Conservation (phyloP, 2,888 invertebrate species). For the Noctua comes region DNA sequence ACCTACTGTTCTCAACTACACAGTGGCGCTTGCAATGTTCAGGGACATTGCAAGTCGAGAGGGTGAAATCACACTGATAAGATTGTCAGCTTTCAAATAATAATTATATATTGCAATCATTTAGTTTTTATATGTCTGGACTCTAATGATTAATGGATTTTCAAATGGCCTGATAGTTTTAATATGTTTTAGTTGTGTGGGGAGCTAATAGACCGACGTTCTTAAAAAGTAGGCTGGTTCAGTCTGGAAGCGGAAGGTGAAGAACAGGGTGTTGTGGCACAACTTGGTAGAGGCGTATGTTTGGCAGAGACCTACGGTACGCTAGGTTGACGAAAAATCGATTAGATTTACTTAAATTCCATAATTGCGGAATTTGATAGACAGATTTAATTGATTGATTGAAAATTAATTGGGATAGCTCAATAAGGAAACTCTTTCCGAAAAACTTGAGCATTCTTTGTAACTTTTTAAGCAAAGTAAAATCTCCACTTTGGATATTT, state of each 20-base stretch:
- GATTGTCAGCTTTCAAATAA: constrained; percentile 58
- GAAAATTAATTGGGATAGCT: constrained; percentile 22
- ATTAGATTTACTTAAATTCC: neutral
- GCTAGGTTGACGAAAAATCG: neutral
- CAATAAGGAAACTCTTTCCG: neutral
- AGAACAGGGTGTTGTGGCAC: neutral
- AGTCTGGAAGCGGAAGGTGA: neutral
- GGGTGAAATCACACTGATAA: constrained; percentile 67
- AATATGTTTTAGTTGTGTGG: neutral
- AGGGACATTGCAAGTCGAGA: constrained; percentile 49
- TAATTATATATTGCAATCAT: constrained; percentile 52
- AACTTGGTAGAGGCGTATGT: neutral
- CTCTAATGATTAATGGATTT: neutral
- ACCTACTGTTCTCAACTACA: constrained; percentile 15
- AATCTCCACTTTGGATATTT: neutral
- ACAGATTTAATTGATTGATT: constrained; percentile 28
- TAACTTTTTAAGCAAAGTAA: neutral
- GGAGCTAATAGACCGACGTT: neutral
- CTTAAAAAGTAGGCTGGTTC: neutral
- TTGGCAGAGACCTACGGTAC: neutral
- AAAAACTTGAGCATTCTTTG: neutral
- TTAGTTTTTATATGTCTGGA: constrained; percentile 20
- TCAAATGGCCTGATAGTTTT: neutral
- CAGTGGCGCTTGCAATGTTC: constrained; percentile 48
- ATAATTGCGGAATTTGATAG: neutral